Evolutionary conservation across 2,797 vertebrate genomes (phyloP).

Genomic region (Dendrocincla fuliginosa): DNA sequence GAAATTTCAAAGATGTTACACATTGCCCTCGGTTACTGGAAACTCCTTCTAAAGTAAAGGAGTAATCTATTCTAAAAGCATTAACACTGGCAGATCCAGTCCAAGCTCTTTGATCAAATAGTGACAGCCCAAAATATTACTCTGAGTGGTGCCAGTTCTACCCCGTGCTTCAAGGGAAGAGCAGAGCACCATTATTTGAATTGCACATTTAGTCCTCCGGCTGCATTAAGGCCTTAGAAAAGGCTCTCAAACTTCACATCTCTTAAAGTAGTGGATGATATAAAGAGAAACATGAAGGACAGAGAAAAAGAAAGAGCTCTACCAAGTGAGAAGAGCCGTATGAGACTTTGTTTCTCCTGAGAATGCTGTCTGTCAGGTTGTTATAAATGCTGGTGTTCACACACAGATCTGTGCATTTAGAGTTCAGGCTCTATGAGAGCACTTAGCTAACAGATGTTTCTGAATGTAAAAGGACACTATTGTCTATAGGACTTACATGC

Average conservation of each 20-base stretch:
- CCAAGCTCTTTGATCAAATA: slow-evolving; percentile 3
- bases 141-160: neutral
- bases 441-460: slow-evolving; percentile 29
- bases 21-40: neutral
- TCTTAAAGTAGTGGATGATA: neutral
- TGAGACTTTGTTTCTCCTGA: neutral
- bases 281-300: neutral
- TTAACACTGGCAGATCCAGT: neutral
- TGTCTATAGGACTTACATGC: neutral
- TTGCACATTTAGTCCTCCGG: neutral
- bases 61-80: slow-evolving; percentile 6
- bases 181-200: neutral
- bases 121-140: neutral
- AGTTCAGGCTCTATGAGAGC: neutral
- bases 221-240: neutral
- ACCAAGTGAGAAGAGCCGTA: neutral
- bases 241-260: neutral
- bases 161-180: neutral
- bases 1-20: neutral
- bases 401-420: neutral
- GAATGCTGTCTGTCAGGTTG: neutral
- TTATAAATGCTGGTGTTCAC: neutral
- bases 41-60: neutral
- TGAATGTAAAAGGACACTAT: slow-evolving; percentile 23
- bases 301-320: neutral